These are phyloP conservation scores for Cremastinae sp. DNA, from an alignment of 2,888 invertebrate genomes.

Conservation along the genomic window DNA sequence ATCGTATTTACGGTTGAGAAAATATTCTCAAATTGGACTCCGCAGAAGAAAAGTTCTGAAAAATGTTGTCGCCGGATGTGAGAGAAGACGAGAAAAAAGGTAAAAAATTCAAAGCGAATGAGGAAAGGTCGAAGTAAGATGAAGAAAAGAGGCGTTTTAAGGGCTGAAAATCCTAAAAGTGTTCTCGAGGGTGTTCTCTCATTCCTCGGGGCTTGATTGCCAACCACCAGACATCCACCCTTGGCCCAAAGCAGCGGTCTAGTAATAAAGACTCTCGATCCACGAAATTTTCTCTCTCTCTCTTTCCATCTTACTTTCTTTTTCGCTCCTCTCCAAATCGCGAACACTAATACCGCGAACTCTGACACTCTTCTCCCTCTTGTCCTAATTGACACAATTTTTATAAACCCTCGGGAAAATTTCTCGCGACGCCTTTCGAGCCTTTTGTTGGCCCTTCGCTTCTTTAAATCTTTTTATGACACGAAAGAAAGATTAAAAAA, in stretches of 20 bases:
- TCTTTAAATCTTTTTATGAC: constrained; percentile 14
- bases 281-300: constrained; percentile 12
- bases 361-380: constrained; percentile 26
- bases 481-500: constrained; percentile 21
- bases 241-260: constrained; percentile 42
- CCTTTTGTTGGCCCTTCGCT: constrained; percentile 63
- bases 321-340: constrained; percentile 26
- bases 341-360: constrained; percentile 47
- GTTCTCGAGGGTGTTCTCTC: constrained; percentile 59
- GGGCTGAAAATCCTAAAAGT: constrained; percentile 58
- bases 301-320: constrained; percentile 26
- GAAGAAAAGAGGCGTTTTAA: constrained; percentile 47
- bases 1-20: no score
- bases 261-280: constrained; percentile 53
- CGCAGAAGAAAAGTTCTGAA: neutral
- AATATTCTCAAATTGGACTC: neutral
- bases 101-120: constrained; percentile 15
- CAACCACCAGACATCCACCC: constrained; percentile 53
- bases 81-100: constrained; percentile 3
- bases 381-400: constrained; percentile 76
- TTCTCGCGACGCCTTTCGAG: constrained; percentile 51
- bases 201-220: constrained; percentile 54
- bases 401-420: constrained; percentile 70
- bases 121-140: constrained; percentile 24
- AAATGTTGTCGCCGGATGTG: no score